These are phyloP conservation scores for Acanthis flammea DNA, from an alignment of 2,797 vertebrate genomes.

Conservation along the genomic window DNA sequence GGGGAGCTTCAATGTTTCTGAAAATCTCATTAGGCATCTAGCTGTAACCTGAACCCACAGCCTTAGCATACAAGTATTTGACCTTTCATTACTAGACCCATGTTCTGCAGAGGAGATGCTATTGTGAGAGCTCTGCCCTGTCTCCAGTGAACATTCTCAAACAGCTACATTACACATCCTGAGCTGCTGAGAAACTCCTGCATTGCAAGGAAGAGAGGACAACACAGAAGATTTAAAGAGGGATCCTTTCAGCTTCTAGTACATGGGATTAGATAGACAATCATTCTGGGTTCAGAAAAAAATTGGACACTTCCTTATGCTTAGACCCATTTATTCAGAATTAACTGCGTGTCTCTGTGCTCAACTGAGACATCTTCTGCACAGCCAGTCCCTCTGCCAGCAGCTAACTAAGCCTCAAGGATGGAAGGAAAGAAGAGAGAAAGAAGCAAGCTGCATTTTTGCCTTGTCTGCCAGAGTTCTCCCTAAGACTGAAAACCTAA, in stretches of 20 bases:
- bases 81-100: not conserved
- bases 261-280: not conserved
- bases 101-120: not conserved
- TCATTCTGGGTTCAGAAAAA: not conserved
- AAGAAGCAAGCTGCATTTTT: not conserved
- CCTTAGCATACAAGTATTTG: not conserved
- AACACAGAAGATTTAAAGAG: not conserved
- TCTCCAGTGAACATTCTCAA: not conserved
- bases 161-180: not conserved
- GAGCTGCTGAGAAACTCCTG: not conserved
- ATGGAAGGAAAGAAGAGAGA: not conserved
- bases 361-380: not conserved
- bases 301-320: not conserved
- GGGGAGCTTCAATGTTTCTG: not conserved
- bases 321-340: not conserved
- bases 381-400: not conserved
- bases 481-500: not conserved
- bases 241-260: not conserved
- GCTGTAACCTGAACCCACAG: not conserved
- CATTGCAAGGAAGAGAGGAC: not conserved
- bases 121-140: not conserved
- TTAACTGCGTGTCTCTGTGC: not conserved
- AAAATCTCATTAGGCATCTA: constrained; percentile 25
- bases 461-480: not conserved
- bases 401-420: not conserved